Evolutionary conservation across 2,888 invertebrate genomes (phyloP), one percentile per base, ranked within the genome.

Genomic region (Phyllotreta striolata): DNA sequence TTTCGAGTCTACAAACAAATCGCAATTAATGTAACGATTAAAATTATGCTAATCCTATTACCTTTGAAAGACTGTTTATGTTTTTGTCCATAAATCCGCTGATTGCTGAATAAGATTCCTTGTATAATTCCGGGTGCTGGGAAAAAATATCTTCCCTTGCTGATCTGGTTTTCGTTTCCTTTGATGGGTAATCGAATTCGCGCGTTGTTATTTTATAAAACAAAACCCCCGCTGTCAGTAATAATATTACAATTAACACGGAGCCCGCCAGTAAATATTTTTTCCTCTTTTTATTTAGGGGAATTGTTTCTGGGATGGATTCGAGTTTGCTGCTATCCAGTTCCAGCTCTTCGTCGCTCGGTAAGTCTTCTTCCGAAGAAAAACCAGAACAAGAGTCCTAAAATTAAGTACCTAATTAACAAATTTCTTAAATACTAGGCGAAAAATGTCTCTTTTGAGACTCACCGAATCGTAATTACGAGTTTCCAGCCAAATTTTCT

Each of bases 401-500:
- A 24, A 24, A 24, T 24, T 24, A 40, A 40, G 1, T 40, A 40
- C 9, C 9, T 40, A 40, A 40, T 40, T 40, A 40, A n/a, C 5
- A 1, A 40, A 40, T 10, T n/a, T 44, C 14, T 12, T 47, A 13
- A 14, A 7, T 47, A 47, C 47, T 12, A 24, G 24, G n/a, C n/a
- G n/a, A n/a, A n/a, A n/a, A n/a, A n/a, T n/a, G n/a, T n/a, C 24
- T 24, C 24, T 24, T 24, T 24, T 24, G 24, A n/a, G 2, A 24
- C 24, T 24, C 24, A 24, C 24, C 24, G 24, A 24, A 24, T 24
- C 64, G 12, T 76, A 73, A 75, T 76, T 66, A 77, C 85, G 81
- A 0, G 87, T 86, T 2, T 86, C 85, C 75, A 89, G 89, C 90
- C 93, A 95, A 24, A 95, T 91, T 75, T 90, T 90, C 76, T 87